Evolutionary conservation across 2,888 invertebrate genomes (phyloP), one percentile per base, ranked within the genome.

Genomic region (Sthenelais limicola): DNA sequence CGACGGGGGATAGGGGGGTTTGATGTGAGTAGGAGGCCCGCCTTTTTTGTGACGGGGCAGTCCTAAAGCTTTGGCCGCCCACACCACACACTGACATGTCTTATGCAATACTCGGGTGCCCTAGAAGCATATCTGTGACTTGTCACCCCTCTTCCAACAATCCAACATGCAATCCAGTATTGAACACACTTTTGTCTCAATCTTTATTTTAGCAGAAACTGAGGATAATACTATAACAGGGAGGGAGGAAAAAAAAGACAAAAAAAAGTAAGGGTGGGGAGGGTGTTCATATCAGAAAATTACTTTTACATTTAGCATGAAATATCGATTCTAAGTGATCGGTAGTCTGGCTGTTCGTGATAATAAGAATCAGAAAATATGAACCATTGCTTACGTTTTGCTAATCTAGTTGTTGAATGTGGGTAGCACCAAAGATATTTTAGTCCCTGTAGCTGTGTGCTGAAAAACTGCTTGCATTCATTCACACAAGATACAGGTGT

Each of bases 21-120:
- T 54, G 51, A n/a, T 4, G 38, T 62, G 62, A 62, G 62, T 62
- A 62, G 62, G 62, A 62, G 62, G 62, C 62, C 62, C 62, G 38
- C 62, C 35, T 62, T 62, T 21, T n/a, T 56, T 26, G 1, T 35
- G 62, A 62, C 24, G 62, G 62, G 62, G 62, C 62, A 62, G 62
- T 62, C 62, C 62, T 62, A 38, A n/a, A 43, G 62, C 43, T 9
- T 38, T 28, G 62, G 21, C 43, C 38, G 62, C 62, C 62, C 43
- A 43, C 62, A 62, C 38, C 35, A 56, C 35, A 35, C 7, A 62
- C 38, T 58, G 58, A 26, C 62, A 43, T 62, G 62, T 62, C 43
- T 62, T 62, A 62, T 62, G 62, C 62, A 62, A 62, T 62, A 62
- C 62, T 62, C 62, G 62, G 62, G 62, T 62, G 62, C 62, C 62